Percentiles rank a stretch among this genome's conserved stretches.
Evolutionary conservation across 2,113 vertebrate species (phyloP).

Genomic region (Pelvicachromis taeniatus): DNA sequence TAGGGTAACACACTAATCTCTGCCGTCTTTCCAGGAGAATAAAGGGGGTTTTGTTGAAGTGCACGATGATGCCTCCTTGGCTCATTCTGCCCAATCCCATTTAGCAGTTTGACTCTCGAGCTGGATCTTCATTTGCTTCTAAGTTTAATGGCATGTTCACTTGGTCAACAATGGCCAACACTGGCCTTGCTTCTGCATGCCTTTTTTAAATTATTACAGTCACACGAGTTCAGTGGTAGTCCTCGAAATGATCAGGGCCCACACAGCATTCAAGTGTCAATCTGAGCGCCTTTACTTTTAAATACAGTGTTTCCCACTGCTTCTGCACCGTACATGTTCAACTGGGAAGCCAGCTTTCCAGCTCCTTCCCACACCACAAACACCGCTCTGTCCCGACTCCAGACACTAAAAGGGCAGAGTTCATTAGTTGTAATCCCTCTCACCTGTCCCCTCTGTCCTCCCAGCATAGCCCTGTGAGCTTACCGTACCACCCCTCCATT

Average conservation of each 20-base stretch:
- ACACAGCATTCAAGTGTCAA: background rate
- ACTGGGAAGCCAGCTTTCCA: background rate
- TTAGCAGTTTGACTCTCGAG: slow-evolving; percentile 14
- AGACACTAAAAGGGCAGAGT: background rate
- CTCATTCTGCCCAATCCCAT: slow-evolving; percentile 27
- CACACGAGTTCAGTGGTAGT: background rate
- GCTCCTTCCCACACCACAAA: background rate
- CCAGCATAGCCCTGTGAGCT: fast-evolving
- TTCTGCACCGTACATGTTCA: background rate
- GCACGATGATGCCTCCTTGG: slow-evolving; percentile 25
- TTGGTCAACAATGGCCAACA: slow-evolving; percentile 11
- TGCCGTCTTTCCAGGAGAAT: slow-evolving; percentile 44
- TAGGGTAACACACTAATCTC: slow-evolving; percentile 50
- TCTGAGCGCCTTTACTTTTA: background rate
- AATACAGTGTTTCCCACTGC: background rate
- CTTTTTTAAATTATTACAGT: background rate
- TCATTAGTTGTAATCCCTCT: background rate
- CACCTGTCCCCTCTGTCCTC: background rate
- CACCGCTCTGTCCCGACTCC: background rate
- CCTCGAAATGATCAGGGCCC: background rate
- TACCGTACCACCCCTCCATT: fast-evolving
- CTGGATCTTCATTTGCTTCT: background rate
- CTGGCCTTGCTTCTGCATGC: background rate
- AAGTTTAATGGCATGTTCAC: background rate
- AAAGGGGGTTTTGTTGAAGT: slow-evolving; percentile 56